Evolutionary conservation across 1,140 invertebrate genomes (phyloP).

Genomic region (Augochlora pura): DNA sequence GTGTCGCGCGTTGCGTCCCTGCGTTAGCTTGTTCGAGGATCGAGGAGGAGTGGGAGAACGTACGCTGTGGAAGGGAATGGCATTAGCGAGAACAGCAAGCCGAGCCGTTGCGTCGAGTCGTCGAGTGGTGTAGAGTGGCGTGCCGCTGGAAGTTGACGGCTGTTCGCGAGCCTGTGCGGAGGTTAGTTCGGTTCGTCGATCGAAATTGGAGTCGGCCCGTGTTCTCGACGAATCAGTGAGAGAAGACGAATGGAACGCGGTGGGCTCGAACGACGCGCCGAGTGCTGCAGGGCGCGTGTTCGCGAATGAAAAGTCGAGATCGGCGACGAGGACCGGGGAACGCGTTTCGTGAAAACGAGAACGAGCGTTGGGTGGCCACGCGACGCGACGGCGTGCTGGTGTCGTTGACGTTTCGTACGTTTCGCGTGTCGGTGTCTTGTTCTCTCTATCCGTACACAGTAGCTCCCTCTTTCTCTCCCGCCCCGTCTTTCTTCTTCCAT

Average conservation of each 20-base stretch:
- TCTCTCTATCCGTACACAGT: too few species aligned
- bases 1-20: not conserved
- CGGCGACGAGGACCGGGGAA: too few species aligned
- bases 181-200: conserved; percentile 12
- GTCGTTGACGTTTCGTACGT: conserved; percentile 74
- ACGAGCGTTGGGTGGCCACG: too few species aligned
- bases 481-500: not conserved
- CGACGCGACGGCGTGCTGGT: conserved; percentile 54
- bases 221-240: not conserved
- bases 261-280: not conserved
- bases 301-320: conserved; percentile 6
- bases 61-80: conserved; percentile 57
- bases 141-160: conserved; percentile 58
- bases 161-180: conserved; percentile 50
- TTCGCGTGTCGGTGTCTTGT: conserved; percentile 71
- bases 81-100: conserved; percentile 33
- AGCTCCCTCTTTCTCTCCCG: conserved; percentile 29
- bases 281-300: not conserved
- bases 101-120: too few species aligned
- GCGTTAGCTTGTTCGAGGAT: not conserved
- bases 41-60: conserved; percentile 12
- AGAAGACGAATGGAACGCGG: not conserved
- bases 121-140: conserved; percentile 43
- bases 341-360: conserved; percentile 2
- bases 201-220: not conserved